Base-by-base conservation (phyloP, 2,888 invertebrate species). In the Lithophane ornitopus region DNA sequence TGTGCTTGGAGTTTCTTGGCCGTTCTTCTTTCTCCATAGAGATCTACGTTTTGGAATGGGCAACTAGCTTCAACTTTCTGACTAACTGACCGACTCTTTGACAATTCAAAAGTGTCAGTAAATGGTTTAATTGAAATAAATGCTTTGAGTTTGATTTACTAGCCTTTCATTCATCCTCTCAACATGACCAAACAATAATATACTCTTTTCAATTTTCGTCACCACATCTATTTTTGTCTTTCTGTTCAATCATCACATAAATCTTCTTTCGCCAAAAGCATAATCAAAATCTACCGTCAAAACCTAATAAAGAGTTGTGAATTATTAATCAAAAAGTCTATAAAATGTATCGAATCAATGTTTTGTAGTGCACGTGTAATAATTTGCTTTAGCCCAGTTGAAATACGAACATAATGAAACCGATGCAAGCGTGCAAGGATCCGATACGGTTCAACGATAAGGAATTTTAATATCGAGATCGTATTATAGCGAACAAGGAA, bases 341-440 rank as follows among this genome's bases (percentile, higher is more conserved):
- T 61, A 74, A 34, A 34, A 82, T 85, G 85, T 52, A 71, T 76
- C 86, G 82, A 83, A 83, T 85, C 82, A 65, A 85, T 82, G 73
- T 81, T 61, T 44, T 58, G 7, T 39, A 22, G 19, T n/a, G 73
- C 82, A 83, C 82, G 82, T 85, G 82, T 69, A 54, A 26, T 68
- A 59, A 82, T 74, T 72, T 70, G 7, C 66, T n/a, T 44, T 54
- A 70, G 58, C 68, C 44, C 70, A 76, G 62, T 73, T 41, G 19
- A 54, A 76, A 54, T 62, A 58, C 58, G 67, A 61, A 66, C 54
- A 2, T 70, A 67, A 85, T 70, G 41, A 59, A 70, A 74, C 63
- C 72, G 63, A 59, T 39, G 63, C 52, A 61, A 49, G 61, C 71
- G 61, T 81, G 63, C 12, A 70, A 39, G 56, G 28, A 82, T 82